phyloP scores from a whole-genome alignment of 1,140 invertebrate genomes.

The Bombus cullumanus region DNA sequence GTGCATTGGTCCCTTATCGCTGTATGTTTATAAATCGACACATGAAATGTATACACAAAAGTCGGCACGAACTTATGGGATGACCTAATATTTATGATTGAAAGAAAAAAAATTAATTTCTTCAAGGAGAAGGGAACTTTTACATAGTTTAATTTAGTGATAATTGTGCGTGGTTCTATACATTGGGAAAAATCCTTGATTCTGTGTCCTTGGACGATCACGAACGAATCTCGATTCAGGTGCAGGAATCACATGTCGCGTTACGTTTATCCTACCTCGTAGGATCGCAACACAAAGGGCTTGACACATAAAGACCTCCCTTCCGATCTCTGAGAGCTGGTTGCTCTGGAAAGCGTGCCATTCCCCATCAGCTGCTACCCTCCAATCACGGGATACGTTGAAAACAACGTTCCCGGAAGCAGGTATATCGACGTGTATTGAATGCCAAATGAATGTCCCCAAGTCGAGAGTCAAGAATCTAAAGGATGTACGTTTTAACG shows the following conservation, averaged over 20 bases:
- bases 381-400: constrained; percentile 54
- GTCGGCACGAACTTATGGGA: too few species aligned
- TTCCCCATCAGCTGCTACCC: constrained; percentile 63
- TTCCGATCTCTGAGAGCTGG: constrained; percentile 11
- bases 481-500: background rate
- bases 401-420: constrained; percentile 43
- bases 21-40: too few species aligned
- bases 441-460: constrained; percentile 21
- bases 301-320: constrained; percentile 59
- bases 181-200: background rate
- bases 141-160: background rate
- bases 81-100: too few species aligned
- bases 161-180: background rate
- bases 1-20: too few species aligned
- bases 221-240: constrained; percentile 49
- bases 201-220: constrained; percentile 18
- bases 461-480: constrained; percentile 23
- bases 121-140: background rate
- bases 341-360: constrained; percentile 64
- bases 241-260: constrained; percentile 64
- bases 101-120: background rate
- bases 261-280: constrained; percentile 48
- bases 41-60: too few species aligned
- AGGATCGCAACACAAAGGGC: constrained; percentile 54
- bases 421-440: constrained; percentile 50